phyloP scores from a whole-genome alignment of 2,888 invertebrate species.

The Scotopteryx bipunctaria region DNA sequence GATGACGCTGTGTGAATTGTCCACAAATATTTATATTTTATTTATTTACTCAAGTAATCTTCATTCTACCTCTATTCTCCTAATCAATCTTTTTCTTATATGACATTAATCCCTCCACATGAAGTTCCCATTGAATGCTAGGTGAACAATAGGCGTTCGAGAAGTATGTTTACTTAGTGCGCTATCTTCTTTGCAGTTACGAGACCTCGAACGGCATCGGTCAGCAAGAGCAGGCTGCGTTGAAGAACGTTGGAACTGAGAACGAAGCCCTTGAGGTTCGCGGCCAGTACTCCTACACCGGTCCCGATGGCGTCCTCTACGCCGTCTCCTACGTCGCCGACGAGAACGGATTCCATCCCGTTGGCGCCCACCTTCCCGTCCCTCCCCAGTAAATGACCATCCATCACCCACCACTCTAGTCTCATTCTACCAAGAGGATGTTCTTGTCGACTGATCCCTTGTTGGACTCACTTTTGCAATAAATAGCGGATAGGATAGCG shows the following conservation, averaged over 20 bases:
- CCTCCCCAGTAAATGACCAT: slow-evolving; percentile 27
- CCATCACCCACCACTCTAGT: slow-evolving; percentile 33
- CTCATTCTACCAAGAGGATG: slow-evolving; percentile 35
- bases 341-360: slow-evolving; percentile 80
- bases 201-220: slow-evolving; percentile 68
- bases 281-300: slow-evolving; percentile 76
- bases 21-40: too few relatives aligned
- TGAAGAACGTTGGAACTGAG: slow-evolving; percentile 72
- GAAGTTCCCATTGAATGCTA: too few relatives aligned
- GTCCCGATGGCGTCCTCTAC: slow-evolving; percentile 72
- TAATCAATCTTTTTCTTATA: too few relatives aligned
- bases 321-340: slow-evolving; percentile 75
- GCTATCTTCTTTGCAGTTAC: slow-evolving; percentile 41
- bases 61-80: too few relatives aligned
- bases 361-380: slow-evolving; percentile 57
- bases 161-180: not conserved
- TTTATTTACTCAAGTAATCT: too few relatives aligned
- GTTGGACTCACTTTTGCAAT: slow-evolving; percentile 37
- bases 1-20: too few relatives aligned
- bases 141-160: too few relatives aligned
- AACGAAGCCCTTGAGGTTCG: slow-evolving; percentile 71
- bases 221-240: slow-evolving; percentile 52
- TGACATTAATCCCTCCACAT: too few relatives aligned
- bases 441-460: slow-evolving; percentile 32
- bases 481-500: slow-evolving; percentile 42